A percentile compares a stretch with the other conserved stretches of the same genome.
These are phyloP conservation scores for Euplexia lucipara DNA, from an alignment of 2,888 invertebrate species.

Conservation along the genomic window DNA sequence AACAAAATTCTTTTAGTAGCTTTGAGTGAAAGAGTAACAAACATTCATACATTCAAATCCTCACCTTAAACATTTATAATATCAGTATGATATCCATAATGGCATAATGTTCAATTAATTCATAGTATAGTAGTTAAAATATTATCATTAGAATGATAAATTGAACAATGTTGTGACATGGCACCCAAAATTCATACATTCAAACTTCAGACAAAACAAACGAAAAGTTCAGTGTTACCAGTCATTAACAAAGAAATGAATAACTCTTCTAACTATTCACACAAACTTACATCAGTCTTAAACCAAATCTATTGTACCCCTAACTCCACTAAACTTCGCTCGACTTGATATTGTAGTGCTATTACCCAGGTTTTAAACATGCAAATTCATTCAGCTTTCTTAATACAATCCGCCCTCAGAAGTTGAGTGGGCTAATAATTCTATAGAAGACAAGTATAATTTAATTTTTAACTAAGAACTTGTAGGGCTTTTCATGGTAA, in stretches of 20 bases:
- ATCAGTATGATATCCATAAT: too few relatives aligned
- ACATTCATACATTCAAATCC: too few relatives aligned
- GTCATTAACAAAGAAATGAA: slow-evolving; percentile 20
- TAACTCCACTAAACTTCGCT: slow-evolving; percentile 41
- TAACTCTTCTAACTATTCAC: slow-evolving; percentile 32
- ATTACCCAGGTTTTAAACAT: slow-evolving; percentile 63
- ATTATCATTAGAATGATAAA: background rate
- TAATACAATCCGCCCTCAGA: slow-evolving; percentile 60
- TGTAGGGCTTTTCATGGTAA: slow-evolving; percentile 46
- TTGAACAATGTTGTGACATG: background rate
- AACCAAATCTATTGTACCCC: slow-evolving; percentile 56
- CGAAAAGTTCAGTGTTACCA: slow-evolving; percentile 13
- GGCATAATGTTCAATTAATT: too few relatives aligned
- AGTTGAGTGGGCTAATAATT: slow-evolving; percentile 56
- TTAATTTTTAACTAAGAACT: slow-evolving; percentile 60
- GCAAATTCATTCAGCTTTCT: slow-evolving; percentile 66
- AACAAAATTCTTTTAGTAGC: too few relatives aligned
- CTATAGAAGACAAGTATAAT: slow-evolving; percentile 59
- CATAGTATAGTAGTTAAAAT: background rate
- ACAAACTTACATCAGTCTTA: slow-evolving; percentile 44
- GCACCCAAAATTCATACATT: slow-evolving; percentile 4
- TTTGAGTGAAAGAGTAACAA: too few relatives aligned
- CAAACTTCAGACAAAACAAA: background rate
- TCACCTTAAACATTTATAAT: too few relatives aligned
- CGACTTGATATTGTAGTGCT: slow-evolving; percentile 54